Percentiles rank a stretch among this genome's conserved stretches.
phyloP scores from a whole-genome alignment of 2,888 invertebrate genomes.

The Microctonus aethiopoides region DNA sequence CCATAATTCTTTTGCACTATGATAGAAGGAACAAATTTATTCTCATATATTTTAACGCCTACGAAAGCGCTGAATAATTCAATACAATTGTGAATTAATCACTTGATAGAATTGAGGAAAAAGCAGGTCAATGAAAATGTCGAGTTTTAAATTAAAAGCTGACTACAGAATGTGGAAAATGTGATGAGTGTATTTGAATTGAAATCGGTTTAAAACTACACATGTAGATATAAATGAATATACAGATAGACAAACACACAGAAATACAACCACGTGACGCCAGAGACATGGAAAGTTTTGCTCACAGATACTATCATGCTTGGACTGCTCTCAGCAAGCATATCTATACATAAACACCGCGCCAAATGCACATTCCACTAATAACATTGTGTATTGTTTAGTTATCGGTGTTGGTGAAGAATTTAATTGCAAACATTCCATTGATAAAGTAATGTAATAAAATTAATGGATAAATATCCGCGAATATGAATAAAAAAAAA shows the following conservation, averaged over 20 bases:
- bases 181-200: neutral
- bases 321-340: neutral
- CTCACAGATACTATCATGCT: neutral
- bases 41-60: too few species aligned
- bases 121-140: conserved; percentile 7
- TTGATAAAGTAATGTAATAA: neutral
- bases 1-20: too few species aligned
- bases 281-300: neutral
- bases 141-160: neutral
- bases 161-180: neutral
- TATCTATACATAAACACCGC: neutral
- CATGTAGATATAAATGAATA: neutral
- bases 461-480: too few species aligned
- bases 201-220: neutral
- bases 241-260: too few species aligned
- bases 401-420: neutral
- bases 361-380: neutral
- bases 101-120: neutral
- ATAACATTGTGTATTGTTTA: neutral
- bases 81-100: neutral
- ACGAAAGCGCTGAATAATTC: neutral
- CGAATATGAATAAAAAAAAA: too few species aligned
- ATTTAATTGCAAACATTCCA: neutral
- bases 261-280: neutral
- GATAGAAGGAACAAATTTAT: too few species aligned